phyloP scores from a whole-genome alignment of 2,797 vertebrate genomes.

The Cygnus olor region DNA sequence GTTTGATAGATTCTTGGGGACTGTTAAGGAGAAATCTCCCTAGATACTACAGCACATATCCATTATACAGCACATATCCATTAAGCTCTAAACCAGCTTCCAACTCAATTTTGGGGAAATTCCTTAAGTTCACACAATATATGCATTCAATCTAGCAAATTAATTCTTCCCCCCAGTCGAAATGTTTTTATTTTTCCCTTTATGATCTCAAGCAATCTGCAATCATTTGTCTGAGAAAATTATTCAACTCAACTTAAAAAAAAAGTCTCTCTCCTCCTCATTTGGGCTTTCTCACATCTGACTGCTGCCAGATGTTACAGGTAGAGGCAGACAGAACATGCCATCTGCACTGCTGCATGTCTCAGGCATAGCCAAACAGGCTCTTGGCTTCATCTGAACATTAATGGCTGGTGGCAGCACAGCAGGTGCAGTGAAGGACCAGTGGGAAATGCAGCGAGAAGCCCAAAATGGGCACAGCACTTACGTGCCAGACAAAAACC shows the following conservation, averaged over 20 bases:
- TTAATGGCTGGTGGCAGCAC: conserved; percentile 48
- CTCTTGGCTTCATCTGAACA: conserved; percentile 4
- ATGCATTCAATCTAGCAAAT: background rate
- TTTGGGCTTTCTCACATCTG: conserved; percentile 44
- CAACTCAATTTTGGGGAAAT: background rate
- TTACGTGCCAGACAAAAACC: background rate
- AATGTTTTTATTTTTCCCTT: background rate
- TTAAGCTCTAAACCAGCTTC: background rate
- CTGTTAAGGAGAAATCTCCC: background rate
- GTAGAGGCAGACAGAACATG: conserved; percentile 22
- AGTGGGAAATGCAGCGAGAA: conserved; percentile 9
- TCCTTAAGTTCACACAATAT: background rate
- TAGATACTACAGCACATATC: background rate
- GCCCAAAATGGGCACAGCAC: background rate
- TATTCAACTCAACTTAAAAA: background rate
- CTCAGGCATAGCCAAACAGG: conserved; percentile 10
- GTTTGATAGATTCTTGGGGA: background rate
- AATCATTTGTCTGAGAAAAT: background rate
- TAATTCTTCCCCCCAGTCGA: background rate
- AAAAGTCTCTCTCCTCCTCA: background rate
- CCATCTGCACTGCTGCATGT: conserved; percentile 16
- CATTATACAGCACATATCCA: background rate
- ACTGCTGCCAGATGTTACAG: conserved; percentile 58
- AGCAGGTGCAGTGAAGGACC: conserved; percentile 24
- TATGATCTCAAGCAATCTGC: background rate